Evolutionary conservation across 2,797 vertebrate species (phyloP).

Genomic region (Cercopithecus mitis): DNA sequence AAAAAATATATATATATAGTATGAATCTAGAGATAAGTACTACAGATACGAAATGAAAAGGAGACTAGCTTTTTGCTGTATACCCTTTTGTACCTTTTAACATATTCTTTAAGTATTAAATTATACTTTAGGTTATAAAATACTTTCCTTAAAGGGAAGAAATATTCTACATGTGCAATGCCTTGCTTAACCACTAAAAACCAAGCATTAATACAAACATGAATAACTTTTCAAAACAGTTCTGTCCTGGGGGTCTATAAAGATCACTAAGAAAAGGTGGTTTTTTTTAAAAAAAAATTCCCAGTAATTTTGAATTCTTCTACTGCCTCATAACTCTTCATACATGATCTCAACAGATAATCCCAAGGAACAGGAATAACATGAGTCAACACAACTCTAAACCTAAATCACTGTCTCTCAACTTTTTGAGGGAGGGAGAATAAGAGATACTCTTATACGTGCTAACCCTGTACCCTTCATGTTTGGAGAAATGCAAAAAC

Average conservation of each 20-base stretch:
- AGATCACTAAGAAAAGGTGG: not conserved
- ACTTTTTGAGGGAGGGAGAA: not conserved
- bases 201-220: not conserved
- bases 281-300: not conserved
- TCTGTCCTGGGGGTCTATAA: not conserved
- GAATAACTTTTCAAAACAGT: not conserved
- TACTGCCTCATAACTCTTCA: not conserved
- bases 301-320: not conserved
- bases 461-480: not conserved
- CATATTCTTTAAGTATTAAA: too few species aligned
- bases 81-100: not conserved
- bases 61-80: not conserved
- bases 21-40: not conserved
- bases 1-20: not conserved
- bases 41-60: not conserved
- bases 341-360: not conserved
- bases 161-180: not conserved
- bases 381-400: not conserved
- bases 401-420: not conserved
- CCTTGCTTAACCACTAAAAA: conserved; percentile 16
- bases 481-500: not conserved
- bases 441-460: not conserved
- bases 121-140: conserved; percentile 12
- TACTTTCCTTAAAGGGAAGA: conserved; percentile 5
- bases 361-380: not conserved